Conservation (phyloP, 1,140 invertebrate genomes). For the Epicauta chinensis region DNA sequence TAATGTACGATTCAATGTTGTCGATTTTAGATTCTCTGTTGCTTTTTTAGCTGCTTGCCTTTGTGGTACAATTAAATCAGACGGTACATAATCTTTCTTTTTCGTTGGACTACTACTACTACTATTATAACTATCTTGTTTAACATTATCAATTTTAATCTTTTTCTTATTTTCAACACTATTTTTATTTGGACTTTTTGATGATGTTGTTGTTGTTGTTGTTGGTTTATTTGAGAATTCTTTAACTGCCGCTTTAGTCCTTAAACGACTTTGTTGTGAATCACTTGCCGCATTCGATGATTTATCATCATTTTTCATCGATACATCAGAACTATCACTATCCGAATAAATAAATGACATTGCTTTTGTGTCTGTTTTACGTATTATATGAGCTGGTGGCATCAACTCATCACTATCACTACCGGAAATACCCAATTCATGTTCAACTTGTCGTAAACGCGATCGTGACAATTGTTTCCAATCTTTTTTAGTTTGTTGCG, state of each 20-base stretch:
- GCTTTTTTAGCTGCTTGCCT: slow-evolving; percentile 86
- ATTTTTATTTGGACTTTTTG: slow-evolving; percentile 35
- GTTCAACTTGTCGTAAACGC: slow-evolving; percentile 61
- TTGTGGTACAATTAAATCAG: slow-evolving; percentile 83
- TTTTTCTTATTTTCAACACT: slow-evolving; percentile 42
- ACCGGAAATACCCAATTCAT: slow-evolving; percentile 57
- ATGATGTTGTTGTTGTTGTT: slow-evolving; percentile 21
- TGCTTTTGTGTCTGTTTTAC: slow-evolving; percentile 41
- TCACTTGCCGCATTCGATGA: slow-evolving; percentile 54
- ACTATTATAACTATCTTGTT: slow-evolving; percentile 35
- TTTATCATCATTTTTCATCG: slow-evolving; percentile 47
- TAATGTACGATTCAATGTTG: slow-evolving; percentile 36
- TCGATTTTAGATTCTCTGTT: slow-evolving; percentile 74
- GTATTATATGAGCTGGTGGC: slow-evolving; percentile 42
- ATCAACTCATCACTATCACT: slow-evolving; percentile 73
- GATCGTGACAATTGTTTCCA: slow-evolving; percentile 43
- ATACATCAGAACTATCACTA: slow-evolving; percentile 52
- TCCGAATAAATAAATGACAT: slow-evolving; percentile 68
- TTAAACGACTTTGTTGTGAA: slow-evolving; percentile 58
- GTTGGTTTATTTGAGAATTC: slow-evolving; percentile 55
- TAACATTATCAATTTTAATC: slow-evolving; percentile 25
- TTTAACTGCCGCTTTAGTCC: slow-evolving; percentile 78
- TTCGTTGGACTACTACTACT: too few relatives aligned
- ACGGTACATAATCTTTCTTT: slow-evolving; percentile 50
- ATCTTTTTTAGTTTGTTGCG: slow-evolving; percentile 45